Percentiles rank a stretch among this genome's conserved stretches.
phyloP scores from a whole-genome alignment of 2,888 invertebrate genomes.

The Apotomis betuletana region DNA sequence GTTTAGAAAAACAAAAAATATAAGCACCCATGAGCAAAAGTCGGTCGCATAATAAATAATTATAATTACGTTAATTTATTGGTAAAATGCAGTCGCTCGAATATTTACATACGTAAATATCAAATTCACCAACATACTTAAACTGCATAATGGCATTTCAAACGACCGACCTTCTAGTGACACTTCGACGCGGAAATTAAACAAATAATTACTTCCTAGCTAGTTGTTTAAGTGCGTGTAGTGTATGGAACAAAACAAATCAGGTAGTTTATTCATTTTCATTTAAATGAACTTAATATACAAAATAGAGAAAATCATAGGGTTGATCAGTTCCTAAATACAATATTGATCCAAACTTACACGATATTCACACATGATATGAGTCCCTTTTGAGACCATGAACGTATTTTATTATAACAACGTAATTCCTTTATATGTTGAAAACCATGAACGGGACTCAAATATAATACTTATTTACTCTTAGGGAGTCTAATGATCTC shows the following conservation, averaged over 20 bases:
- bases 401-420: too few relatives aligned
- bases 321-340: neutral
- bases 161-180: slow-evolving; percentile 74
- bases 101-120: slow-evolving; percentile 25
- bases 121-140: slow-evolving; percentile 35
- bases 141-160: slow-evolving; percentile 55
- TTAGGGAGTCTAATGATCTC: too few relatives aligned
- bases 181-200: slow-evolving; percentile 75
- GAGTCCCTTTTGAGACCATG: too few relatives aligned
- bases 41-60: too few relatives aligned
- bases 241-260: slow-evolving; percentile 46
- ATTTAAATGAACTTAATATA: slow-evolving; percentile 21
- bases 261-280: slow-evolving; percentile 32
- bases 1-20: too few relatives aligned
- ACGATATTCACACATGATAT: too few relatives aligned
- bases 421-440: too few relatives aligned
- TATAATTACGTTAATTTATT: too few relatives aligned
- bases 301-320: slow-evolving; percentile 23
- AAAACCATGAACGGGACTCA: too few relatives aligned
- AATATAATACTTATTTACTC: too few relatives aligned
- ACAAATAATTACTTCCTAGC: slow-evolving; percentile 69
- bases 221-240: slow-evolving; percentile 44
- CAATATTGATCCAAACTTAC: too few relatives aligned
- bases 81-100: neutral
- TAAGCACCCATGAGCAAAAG: too few relatives aligned